Percentiles rank a stretch among this genome's conserved stretches.
These are phyloP conservation scores for Atherinomorus stipes DNA, from an alignment of 2,113 vertebrate species.

Conservation along the genomic window DNA sequence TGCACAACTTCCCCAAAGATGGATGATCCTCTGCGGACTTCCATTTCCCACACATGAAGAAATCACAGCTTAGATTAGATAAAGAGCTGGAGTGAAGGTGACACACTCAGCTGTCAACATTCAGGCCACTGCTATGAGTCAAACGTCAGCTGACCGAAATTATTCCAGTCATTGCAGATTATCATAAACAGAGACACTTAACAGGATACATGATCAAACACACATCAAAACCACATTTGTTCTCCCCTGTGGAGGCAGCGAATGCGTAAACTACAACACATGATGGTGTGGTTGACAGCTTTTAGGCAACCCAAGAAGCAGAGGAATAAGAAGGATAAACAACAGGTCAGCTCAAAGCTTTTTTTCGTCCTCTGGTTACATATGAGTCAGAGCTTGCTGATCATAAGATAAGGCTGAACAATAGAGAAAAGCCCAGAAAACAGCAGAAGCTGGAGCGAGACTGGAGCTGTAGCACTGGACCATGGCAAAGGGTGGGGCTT, in stretches of 20 bases:
- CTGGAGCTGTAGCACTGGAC: not conserved
- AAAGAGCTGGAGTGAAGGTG: conserved; percentile 22
- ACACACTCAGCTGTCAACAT: conserved; percentile 32
- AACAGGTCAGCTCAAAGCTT: conserved; percentile 10
- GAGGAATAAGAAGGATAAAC: conserved; percentile 31
- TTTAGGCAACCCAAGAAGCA: conserved; percentile 30
- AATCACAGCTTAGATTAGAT: conserved; percentile 22
- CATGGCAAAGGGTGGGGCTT: not conserved
- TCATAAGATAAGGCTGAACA: not conserved
- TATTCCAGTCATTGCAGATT: conserved; percentile 30
- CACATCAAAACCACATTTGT: conserved; percentile 46
- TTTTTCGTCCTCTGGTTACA: conserved; percentile 21
- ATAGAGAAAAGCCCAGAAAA: not conserved
- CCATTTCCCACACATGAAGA: conserved; percentile 47
- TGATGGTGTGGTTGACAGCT: conserved; percentile 38
- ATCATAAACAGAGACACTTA: conserved; percentile 48
- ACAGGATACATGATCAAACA: conserved; percentile 36
- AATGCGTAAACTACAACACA: conserved; percentile 32
- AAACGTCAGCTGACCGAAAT: conserved; percentile 40
- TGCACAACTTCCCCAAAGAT: conserved; percentile 42
- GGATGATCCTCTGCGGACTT: conserved; percentile 29
- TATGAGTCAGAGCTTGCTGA: conserved; percentile 24
- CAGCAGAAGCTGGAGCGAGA: not conserved
- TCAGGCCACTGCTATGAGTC: conserved; percentile 21
- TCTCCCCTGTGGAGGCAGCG: conserved; percentile 16